A percentile compares a stretch with the other conserved stretches of the same genome.
Evolutionary conservation across 1,140 invertebrate genomes (phyloP).

Genomic region (Neodiprion lecontei): DNA sequence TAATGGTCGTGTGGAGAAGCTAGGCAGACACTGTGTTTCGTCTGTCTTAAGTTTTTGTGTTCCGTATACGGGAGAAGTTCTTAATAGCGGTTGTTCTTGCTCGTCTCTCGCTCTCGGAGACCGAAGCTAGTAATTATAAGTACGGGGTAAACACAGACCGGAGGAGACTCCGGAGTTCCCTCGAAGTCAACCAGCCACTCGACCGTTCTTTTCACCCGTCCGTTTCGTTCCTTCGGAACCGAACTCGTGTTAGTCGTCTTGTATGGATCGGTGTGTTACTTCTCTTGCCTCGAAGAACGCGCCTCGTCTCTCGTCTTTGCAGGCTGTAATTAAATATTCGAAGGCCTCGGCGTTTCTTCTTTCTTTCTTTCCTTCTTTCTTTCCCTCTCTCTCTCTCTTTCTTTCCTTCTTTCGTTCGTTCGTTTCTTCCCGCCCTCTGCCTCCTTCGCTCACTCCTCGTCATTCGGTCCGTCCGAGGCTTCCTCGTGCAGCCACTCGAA

Average conservation of each 20-base stretch:
- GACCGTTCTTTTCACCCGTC: neutral
- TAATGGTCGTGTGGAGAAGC: too few species aligned
- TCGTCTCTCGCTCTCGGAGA: constrained; percentile 24
- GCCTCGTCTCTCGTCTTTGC: neutral
- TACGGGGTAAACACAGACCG: constrained; percentile 59
- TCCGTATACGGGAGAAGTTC: neutral
- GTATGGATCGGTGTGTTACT: too few species aligned
- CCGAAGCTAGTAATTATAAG: constrained; percentile 56
- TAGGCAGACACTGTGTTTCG: neutral
- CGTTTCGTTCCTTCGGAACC: neutral
- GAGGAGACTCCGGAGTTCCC: constrained; percentile 13
- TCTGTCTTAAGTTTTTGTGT: neutral
- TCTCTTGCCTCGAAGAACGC: neutral
- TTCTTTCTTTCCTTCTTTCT: constrained; percentile 5
- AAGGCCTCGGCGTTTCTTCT: constrained; percentile 13
- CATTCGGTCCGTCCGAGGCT: constrained; percentile 10
- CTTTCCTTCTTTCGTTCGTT: neutral
- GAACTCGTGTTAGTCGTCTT: too few species aligned
- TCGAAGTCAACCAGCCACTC: too few species aligned
- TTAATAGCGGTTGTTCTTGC: constrained; percentile 40
- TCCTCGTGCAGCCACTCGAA: constrained; percentile 5
- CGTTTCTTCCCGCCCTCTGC: neutral
- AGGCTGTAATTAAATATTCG: constrained; percentile 56
- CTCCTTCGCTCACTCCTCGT: constrained; percentile 13
- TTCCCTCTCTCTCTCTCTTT: constrained; percentile 8